phyloP scores from a whole-genome alignment of 37 sponge, comb jelly and placozoan species.

The Bolinopsis microptera region DNA sequence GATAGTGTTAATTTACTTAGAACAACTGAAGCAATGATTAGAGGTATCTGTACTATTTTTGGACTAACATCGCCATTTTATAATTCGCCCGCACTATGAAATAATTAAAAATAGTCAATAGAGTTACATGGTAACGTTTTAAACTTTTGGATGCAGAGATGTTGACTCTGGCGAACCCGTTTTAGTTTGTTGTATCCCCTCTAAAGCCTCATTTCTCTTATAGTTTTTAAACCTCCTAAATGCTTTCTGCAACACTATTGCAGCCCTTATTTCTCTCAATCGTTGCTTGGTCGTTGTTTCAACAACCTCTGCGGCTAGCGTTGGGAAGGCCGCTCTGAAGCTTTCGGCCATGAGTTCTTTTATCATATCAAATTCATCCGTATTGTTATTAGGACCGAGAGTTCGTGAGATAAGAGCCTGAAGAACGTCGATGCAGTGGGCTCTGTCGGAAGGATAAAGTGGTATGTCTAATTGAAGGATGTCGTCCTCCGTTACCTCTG shows the following conservation, averaged over 20 bases:
- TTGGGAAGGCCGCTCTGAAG: conserved; percentile 60
- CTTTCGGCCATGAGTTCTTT: conserved; percentile 67
- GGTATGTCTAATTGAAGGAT: conserved; percentile 49
- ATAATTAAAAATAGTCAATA: conserved; percentile 45
- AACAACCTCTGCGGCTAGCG: conserved; percentile 41
- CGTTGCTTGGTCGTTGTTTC: conserved; percentile 64
- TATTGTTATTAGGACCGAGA: conserved; percentile 63
- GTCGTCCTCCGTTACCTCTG: conserved; percentile 61
- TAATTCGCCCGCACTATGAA: conserved; percentile 60
- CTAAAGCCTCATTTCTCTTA: conserved; percentile 45
- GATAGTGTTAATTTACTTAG: neutral
- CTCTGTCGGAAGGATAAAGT: conserved; percentile 47
- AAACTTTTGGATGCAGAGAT: conserved; percentile 13
- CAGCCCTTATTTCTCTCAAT: conserved; percentile 57
- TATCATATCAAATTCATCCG: conserved; percentile 64
- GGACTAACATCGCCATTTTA: conserved; percentile 30
- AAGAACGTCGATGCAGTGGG: conserved; percentile 63
- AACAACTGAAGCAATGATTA: neutral
- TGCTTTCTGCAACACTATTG: conserved; percentile 55
- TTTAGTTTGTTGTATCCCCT: conserved; percentile 38
- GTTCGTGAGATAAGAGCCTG: conserved; percentile 59
- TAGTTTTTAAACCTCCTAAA: conserved; percentile 66
- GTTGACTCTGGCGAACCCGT: neutral
- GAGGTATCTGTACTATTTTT: conserved; percentile 48
- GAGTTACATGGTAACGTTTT: conserved; percentile 30